A percentile compares a stretch with the other conserved stretches of the same genome.
Evolutionary conservation across 2,888 invertebrate species (phyloP).

Genomic region (Cephus nigrinus): DNA sequence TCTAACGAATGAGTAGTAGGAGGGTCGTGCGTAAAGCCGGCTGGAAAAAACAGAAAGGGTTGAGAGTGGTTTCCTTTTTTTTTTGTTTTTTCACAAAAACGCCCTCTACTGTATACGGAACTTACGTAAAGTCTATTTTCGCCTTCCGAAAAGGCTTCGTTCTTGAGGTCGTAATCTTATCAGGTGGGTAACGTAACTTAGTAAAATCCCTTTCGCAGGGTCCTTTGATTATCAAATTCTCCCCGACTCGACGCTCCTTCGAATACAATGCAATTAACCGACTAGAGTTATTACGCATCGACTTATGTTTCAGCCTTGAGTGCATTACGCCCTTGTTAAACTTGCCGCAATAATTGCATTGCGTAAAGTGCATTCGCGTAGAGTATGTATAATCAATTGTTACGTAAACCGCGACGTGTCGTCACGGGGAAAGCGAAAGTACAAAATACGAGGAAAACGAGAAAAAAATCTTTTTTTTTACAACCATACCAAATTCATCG

Average conservation of each 20-base stretch:
- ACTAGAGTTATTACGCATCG: neutral
- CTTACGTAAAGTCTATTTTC: too few species aligned
- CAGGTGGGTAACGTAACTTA: neutral
- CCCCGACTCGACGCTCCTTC: neutral
- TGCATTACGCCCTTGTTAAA: neutral
- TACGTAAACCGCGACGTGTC: neutral
- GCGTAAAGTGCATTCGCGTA: neutral
- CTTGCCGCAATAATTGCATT: neutral
- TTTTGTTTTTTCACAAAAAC: neutral
- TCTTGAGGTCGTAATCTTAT: neutral
- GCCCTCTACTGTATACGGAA: neutral
- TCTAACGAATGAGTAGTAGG: neutral
- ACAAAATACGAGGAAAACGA: too few species aligned
- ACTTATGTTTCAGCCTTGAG: neutral
- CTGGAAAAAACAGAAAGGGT: neutral
- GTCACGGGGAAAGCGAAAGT: too few species aligned
- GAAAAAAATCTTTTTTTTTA: too few species aligned
- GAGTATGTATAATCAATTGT: neutral
- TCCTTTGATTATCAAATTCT: neutral
- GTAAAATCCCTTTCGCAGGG: neutral
- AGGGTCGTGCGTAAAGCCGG: neutral
- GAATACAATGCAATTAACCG: neutral
- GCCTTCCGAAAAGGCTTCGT: neutral
- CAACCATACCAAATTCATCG: too few species aligned
- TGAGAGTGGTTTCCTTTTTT: neutral